Percentiles rank a stretch among this genome's conserved stretches.
These are phyloP conservation scores for Clytia hemisphaerica DNA, from an alignment of 30 jellyfish, hydroid and myxozoan genomes.

Conservation along the genomic window DNA sequence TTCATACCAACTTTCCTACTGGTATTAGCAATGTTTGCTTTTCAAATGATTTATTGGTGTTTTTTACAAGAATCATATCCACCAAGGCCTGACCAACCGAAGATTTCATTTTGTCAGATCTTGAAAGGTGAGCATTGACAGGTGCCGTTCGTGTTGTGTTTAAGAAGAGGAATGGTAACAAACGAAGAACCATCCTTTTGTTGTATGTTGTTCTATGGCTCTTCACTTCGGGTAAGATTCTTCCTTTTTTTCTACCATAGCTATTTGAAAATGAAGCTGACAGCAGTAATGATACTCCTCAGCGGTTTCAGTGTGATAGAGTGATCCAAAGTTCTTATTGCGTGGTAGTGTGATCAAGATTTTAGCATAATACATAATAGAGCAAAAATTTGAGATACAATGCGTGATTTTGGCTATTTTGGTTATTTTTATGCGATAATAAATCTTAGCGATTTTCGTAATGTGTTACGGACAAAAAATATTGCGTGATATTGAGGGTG, in stretches of 20 bases:
- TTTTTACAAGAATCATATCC: constrained; percentile 56
- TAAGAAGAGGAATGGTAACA: constrained; percentile 26
- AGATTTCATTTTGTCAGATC: background rate
- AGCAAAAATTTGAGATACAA: too few species aligned
- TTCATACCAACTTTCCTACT: constrained; percentile 38
- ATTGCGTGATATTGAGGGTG: too few species aligned
- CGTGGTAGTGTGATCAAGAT: too few species aligned
- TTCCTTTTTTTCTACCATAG: background rate
- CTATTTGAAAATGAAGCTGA: too few species aligned
- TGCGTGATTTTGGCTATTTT: too few species aligned
- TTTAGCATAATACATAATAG: too few species aligned
- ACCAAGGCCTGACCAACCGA: constrained; percentile 1
- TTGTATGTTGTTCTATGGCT: constrained; percentile 21
- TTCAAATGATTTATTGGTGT: constrained; percentile 33
- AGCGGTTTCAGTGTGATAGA: too few species aligned
- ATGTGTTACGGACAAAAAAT: too few species aligned
- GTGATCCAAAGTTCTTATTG: too few species aligned
- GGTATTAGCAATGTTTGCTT: constrained; percentile 31
- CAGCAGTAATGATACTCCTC: too few species aligned
- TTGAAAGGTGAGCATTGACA: background rate
- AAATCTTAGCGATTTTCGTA: too few species aligned
- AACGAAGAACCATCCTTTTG: constrained; percentile 25
- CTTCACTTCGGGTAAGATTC: background rate
- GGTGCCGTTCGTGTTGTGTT: constrained; percentile 26
- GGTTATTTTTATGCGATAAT: too few species aligned